phyloP scores from a whole-genome alignment of 2,888 invertebrate species.

The Doris montereyensis region DNA sequence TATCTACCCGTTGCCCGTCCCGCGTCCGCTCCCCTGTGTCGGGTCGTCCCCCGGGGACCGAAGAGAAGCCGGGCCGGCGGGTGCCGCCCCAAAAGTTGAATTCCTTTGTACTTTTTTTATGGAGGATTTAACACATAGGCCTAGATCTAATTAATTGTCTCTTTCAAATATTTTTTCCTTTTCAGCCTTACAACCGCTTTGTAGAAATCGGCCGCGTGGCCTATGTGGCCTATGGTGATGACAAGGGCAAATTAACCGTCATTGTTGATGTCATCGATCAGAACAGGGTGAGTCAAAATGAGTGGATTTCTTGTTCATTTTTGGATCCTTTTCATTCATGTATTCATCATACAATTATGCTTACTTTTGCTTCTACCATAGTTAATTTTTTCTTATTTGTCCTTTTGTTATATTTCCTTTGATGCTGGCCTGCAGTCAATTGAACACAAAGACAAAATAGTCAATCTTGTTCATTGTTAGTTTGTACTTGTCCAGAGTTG shows the following conservation, averaged over 20 bases:
- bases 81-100: no score
- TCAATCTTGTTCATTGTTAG: no score
- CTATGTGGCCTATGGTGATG: constrained; percentile 90
- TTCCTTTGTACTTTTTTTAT: no score
- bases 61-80: no score
- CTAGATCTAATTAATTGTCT: no score
- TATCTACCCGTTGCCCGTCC: no score
- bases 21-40: no score
- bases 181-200: constrained; percentile 75
- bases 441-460: no score
- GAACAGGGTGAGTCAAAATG: constrained; percentile 84
- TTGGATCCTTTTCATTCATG: neutral
- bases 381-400: neutral
- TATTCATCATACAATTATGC: neutral
- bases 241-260: constrained; percentile 92
- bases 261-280: constrained; percentile 98
- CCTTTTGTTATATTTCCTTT: neutral
- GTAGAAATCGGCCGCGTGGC: constrained; percentile 98
- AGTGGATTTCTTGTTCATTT: neutral
- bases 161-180: neutral
- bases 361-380: neutral
- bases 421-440: no score
- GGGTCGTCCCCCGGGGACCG: no score
- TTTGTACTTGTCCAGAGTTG: no score
- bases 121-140: no score